Percentiles rank a stretch among this genome's conserved stretches.
Conservation (phyloP, 2,113 vertebrate genomes). For the Isurus oxyrinchus region DNA sequence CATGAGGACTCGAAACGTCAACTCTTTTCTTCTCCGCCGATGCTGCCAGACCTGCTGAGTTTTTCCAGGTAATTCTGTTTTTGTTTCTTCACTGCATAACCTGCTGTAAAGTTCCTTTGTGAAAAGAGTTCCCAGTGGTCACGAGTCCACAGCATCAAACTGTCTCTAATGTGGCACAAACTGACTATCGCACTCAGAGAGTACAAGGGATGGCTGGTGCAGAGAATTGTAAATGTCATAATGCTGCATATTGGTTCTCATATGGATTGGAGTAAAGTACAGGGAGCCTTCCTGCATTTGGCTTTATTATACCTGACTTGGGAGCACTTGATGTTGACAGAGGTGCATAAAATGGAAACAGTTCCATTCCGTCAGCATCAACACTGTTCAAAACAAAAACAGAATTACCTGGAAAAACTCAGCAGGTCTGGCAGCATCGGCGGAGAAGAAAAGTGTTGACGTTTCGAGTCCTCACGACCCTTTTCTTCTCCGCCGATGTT, state of each 20-base stretch:
- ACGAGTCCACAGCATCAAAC: neutral
- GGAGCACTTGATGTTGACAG: neutral
- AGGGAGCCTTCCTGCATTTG: neutral
- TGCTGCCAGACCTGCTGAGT: no score
- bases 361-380: neutral
- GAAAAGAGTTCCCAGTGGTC: neutral
- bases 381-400: no score
- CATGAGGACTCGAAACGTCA: no score
- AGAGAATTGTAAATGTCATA: neutral
- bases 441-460: no score
- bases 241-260: neutral
- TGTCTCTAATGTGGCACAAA: neutral
- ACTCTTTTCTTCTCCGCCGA: no score
- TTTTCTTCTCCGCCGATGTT: no score
- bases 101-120: neutral
- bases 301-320: neutral
- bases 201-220: neutral
- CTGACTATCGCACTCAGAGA: neutral
- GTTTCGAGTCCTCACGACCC: no score
- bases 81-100: neutral
- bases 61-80: no score
- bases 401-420: no score
- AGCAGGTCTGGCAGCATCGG: no score
- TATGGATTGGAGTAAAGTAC: neutral
- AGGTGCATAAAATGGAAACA: neutral